Percentiles rank a stretch among this genome's conserved stretches.
Evolutionary conservation across 2,797 vertebrate genomes (phyloP).

Genomic region (Eremophila alpestris): DNA sequence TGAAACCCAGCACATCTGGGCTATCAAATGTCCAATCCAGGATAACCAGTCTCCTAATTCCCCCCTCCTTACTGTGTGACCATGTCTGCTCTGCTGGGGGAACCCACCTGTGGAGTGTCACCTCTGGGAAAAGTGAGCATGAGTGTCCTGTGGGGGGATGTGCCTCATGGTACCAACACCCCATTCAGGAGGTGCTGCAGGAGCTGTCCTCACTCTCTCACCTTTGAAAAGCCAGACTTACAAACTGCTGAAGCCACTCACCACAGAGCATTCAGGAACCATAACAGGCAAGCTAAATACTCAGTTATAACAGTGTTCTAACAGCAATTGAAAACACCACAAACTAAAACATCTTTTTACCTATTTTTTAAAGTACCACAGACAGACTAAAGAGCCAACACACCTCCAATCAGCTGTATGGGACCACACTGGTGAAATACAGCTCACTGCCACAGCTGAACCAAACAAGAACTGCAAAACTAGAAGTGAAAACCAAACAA

Average conservation of each 20-base stretch:
- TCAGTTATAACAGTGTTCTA: not conserved
- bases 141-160: not conserved
- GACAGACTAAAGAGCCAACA: not conserved
- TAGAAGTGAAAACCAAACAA: not conserved
- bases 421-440: not conserved
- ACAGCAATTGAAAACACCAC: not conserved
- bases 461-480: not conserved
- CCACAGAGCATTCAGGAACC: not conserved
- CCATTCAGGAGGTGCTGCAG: not conserved
- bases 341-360: not conserved
- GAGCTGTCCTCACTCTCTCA: not conserved
- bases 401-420: not conserved
- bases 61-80: fast-evolving
- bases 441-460: not conserved
- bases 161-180: fast-evolving
- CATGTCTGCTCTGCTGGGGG: not conserved
- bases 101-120: not conserved
- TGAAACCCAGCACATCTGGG: not conserved
- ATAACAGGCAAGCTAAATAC: not conserved
- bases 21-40: not conserved
- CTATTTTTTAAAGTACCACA: not conserved
- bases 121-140: not conserved
- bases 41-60: not conserved
- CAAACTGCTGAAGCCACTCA: not conserved
- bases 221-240: not conserved